Percentiles rank a stretch among this genome's conserved stretches.
Evolutionary conservation across 2,888 invertebrate genomes (phyloP).

Genomic region (Drosophila mayaguana): DNA sequence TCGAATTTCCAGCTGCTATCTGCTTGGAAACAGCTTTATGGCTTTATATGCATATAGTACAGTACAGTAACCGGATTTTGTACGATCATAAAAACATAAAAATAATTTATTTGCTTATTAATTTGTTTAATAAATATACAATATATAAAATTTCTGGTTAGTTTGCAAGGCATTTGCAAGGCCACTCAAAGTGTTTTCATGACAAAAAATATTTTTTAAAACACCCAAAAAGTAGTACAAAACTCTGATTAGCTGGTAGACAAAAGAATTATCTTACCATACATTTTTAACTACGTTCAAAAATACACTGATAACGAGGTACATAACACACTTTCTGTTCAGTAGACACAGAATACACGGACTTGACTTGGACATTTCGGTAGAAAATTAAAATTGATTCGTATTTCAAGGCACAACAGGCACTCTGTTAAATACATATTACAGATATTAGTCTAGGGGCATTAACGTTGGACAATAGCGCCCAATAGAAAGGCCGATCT

Average conservation of each 20-base stretch:
- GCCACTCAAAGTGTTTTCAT: slow-evolving; percentile 36
- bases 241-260: slow-evolving; percentile 37
- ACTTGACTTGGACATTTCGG: slow-evolving; percentile 17
- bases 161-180: slow-evolving; percentile 55
- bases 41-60: slow-evolving; percentile 2
- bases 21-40: slow-evolving; percentile 13
- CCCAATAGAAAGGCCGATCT: slow-evolving; percentile 10
- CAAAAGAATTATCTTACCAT: slow-evolving; percentile 31
- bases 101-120: slow-evolving; percentile 81
- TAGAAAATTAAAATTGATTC: slow-evolving; percentile 1
- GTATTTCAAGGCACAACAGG: slow-evolving; percentile 48
- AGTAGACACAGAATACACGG: slow-evolving; percentile 34
- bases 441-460: slow-evolving; percentile 58
- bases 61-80: slow-evolving; percentile 21
- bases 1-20: slow-evolving; percentile 43
- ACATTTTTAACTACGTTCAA: slow-evolving; percentile 36
- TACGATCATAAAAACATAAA: slow-evolving; percentile 76
- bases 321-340: slow-evolving; percentile 39
- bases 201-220: background rate
- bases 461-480: slow-evolving; percentile 40
- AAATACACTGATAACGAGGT: slow-evolving; percentile 55
- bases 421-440: slow-evolving; percentile 26
- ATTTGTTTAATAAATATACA: slow-evolving; percentile 81
- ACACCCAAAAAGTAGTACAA: slow-evolving; percentile 33
- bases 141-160: slow-evolving; percentile 73